These are phyloP conservation scores for Nymphalis urticae DNA, from an alignment of 2,888 invertebrate species.

Conservation along the genomic window DNA sequence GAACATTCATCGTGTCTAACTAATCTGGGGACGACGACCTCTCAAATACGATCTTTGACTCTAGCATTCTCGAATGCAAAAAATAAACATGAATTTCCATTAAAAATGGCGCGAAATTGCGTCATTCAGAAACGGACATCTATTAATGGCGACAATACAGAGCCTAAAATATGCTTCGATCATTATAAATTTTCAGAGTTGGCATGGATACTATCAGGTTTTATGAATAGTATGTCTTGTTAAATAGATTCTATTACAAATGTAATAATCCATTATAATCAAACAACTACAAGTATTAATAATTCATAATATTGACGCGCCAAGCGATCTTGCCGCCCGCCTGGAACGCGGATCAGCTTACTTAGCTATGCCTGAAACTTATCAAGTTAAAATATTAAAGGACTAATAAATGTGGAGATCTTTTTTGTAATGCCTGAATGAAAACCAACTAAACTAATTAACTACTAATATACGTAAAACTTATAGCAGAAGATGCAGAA, in stretches of 20 bases:
- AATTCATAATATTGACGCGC: not conserved
- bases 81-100: slow-evolving; percentile 43
- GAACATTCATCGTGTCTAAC: slow-evolving; percentile 60
- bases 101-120: slow-evolving; percentile 43
- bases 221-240: too few species aligned
- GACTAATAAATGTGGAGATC: not conserved
- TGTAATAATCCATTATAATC: too few species aligned
- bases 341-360: not conserved
- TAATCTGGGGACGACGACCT: slow-evolving; percentile 70
- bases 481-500: too few species aligned
- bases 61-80: slow-evolving; percentile 53
- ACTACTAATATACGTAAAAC: too few species aligned
- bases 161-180: not conserved
- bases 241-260: too few species aligned
- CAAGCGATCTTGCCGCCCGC: not conserved
- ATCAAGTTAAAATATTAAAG: not conserved
- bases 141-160: not conserved
- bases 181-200: not conserved
- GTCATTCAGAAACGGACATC: slow-evolving; percentile 31
- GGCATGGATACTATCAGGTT: not conserved
- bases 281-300: not conserved
- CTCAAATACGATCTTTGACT: slow-evolving; percentile 56
- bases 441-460: too few species aligned
- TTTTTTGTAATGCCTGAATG: too few species aligned
- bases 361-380: not conserved